A percentile compares a stretch with the other conserved stretches of the same genome.
These are phyloP conservation scores for Acleris emargana DNA, from an alignment of 2,888 invertebrate genomes.

Conservation along the genomic window DNA sequence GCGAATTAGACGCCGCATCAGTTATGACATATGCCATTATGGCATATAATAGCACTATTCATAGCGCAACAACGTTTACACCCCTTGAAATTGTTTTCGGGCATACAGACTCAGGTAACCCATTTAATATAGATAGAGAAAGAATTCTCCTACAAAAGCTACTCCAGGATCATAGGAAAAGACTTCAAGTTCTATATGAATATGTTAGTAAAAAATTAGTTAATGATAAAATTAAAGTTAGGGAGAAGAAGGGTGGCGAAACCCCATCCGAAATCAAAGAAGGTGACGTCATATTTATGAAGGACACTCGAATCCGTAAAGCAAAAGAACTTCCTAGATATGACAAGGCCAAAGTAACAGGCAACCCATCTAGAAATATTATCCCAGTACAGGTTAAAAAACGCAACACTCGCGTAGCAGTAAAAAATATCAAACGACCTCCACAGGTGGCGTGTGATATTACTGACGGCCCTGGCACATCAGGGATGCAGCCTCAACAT, in stretches of 20 bases:
- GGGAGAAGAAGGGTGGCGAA: constrained; percentile 39
- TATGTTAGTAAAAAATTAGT: constrained; percentile 29
- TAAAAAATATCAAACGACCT: constrained; percentile 38
- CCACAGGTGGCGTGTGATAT: constrained; percentile 30
- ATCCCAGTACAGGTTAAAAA: constrained; percentile 34
- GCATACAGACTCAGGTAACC: constrained; percentile 11
- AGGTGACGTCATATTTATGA: constrained; percentile 41
- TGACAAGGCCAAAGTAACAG: constrained; percentile 40
- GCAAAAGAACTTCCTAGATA: constrained; percentile 42
- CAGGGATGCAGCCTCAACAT: constrained; percentile 25
- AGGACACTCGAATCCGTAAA: constrained; percentile 40
- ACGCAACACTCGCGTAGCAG: constrained; percentile 28
- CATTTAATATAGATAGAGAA: constrained; percentile 13
- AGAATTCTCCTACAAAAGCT: constrained; percentile 36
- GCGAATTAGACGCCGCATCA: constrained; percentile 7
- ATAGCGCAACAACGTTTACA: constrained; percentile 8
- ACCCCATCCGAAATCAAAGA: constrained; percentile 26
- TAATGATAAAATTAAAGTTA: constrained; percentile 28
- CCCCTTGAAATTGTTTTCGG: constrained; percentile 19
- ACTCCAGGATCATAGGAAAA: constrained; percentile 37
- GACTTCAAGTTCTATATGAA: constrained; percentile 36
- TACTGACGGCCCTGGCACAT: constrained; percentile 16
- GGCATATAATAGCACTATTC: constrained; percentile 18
- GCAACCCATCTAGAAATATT: constrained; percentile 36
- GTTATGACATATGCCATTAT: constrained; percentile 23